Evolutionary conservation across 2,797 vertebrate genomes (phyloP).

Genomic region (Melanotaenia nigrans): DNA sequence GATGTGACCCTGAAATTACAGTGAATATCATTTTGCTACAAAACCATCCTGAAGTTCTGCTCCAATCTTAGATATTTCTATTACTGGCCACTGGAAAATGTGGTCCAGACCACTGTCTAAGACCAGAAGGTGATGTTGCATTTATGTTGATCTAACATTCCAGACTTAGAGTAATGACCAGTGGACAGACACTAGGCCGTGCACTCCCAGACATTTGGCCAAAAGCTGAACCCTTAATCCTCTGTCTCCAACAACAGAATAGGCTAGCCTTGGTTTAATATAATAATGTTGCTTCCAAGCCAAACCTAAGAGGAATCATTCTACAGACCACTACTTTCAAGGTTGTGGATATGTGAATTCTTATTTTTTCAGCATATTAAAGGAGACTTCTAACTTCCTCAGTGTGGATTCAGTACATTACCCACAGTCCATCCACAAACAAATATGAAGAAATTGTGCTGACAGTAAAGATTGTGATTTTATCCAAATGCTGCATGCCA

Average conservation of each 20-base stretch:
- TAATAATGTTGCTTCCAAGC: slow-evolving; percentile 54
- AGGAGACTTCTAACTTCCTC: slow-evolving; percentile 49
- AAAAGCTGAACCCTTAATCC: slow-evolving; percentile 68
- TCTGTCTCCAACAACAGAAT: slow-evolving; percentile 60
- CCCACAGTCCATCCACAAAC: not conserved
- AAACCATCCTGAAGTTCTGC: slow-evolving; percentile 42
- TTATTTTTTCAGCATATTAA: slow-evolving; percentile 42
- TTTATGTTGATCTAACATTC: slow-evolving; percentile 63
- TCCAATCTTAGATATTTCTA: slow-evolving; percentile 44
- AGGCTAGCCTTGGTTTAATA: slow-evolving; percentile 60
- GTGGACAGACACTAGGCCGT: slow-evolving; percentile 59
- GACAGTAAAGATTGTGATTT: not conserved
- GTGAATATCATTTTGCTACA: slow-evolving; percentile 31
- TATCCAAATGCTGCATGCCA: not conserved
- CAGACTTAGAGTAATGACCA: slow-evolving; percentile 59
- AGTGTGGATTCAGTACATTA: slow-evolving; percentile 29
- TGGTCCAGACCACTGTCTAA: slow-evolving; percentile 64
- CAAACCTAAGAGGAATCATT: slow-evolving; percentile 58
- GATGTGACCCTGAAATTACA: slow-evolving; percentile 22
- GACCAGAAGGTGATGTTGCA: slow-evolving; percentile 63
- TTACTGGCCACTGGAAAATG: slow-evolving; percentile 62
- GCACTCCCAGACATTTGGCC: slow-evolving; percentile 45
- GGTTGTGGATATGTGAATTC: slow-evolving; percentile 60
- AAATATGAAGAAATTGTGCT: not conserved
- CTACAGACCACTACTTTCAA: slow-evolving; percentile 53